Evolutionary conservation across 2,113 vertebrate species (phyloP).

Genomic region (Aldabrachelys gigantea): DNA sequence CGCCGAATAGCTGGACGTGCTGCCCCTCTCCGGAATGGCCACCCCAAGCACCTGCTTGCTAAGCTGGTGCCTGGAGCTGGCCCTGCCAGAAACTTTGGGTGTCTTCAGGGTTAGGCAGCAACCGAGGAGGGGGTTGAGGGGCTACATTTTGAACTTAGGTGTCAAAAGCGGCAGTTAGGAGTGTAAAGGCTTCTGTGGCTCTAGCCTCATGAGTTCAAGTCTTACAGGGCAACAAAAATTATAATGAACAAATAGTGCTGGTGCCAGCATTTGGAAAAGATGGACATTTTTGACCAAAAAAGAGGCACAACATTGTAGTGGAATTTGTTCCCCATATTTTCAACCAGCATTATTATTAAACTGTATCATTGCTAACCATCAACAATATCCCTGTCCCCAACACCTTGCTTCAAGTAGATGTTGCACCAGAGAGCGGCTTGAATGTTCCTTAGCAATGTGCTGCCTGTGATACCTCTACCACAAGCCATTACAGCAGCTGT

Average conservation of each 20-base stretch:
- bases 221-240: background rate
- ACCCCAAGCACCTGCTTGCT: no score
- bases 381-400: background rate
- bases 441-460: accelerated
- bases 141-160: background rate
- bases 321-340: background rate
- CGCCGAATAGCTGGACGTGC: no score
- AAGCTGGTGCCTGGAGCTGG: no score
- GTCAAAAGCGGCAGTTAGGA: background rate
- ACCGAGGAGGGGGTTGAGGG: background rate
- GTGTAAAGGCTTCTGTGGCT: background rate
- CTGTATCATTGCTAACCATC: background rate
- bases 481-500: background rate
- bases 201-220: background rate
- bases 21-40: no score
- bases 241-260: background rate
- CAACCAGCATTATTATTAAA: background rate
- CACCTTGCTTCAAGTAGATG: background rate
- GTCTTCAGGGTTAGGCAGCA: background rate
- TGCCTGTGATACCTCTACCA: background rate
- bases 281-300: background rate
- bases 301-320: background rate
- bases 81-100: background rate
- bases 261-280: background rate
- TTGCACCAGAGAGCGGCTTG: background rate